These are phyloP conservation scores for Ladona fulva DNA, from an alignment of 1,140 invertebrate genomes.

Conservation along the genomic window DNA sequence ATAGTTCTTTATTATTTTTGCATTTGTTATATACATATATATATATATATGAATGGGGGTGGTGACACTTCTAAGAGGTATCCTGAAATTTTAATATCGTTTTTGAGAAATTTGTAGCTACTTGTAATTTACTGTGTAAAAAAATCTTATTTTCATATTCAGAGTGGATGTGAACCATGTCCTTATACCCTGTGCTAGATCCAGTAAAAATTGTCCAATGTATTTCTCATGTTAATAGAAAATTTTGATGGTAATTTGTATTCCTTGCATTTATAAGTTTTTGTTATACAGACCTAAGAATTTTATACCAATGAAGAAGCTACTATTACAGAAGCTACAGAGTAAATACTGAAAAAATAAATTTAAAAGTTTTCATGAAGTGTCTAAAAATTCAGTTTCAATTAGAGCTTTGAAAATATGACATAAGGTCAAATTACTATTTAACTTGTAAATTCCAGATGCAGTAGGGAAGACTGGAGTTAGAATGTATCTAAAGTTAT, in stretches of 20 bases:
- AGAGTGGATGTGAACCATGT: background rate
- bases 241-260: background rate
- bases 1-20: too few relatives aligned
- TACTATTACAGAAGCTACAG: too few relatives aligned
- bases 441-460: too few relatives aligned
- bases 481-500: too few relatives aligned
- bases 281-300: background rate
- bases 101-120: background rate
- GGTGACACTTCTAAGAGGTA: background rate
- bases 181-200: background rate
- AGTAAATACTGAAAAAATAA: too few relatives aligned
- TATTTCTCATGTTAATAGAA: constrained; percentile 4
- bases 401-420: too few relatives aligned
- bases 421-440: too few relatives aligned
- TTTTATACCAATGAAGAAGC: background rate
- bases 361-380: too few relatives aligned
- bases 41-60: background rate
- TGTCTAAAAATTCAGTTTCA: too few relatives aligned
- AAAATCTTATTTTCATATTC: constrained; percentile 1
- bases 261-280: background rate
- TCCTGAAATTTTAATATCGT: background rate
- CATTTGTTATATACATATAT: too few relatives aligned
- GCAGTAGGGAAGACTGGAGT: too few relatives aligned
- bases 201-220: background rate
- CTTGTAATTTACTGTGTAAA: constrained; percentile 10